A percentile compares a stretch with the other conserved stretches of the same genome.
These are phyloP conservation scores for Syngnathus typhle DNA, from an alignment of 2,113 vertebrate genomes.

Conservation along the genomic window DNA sequence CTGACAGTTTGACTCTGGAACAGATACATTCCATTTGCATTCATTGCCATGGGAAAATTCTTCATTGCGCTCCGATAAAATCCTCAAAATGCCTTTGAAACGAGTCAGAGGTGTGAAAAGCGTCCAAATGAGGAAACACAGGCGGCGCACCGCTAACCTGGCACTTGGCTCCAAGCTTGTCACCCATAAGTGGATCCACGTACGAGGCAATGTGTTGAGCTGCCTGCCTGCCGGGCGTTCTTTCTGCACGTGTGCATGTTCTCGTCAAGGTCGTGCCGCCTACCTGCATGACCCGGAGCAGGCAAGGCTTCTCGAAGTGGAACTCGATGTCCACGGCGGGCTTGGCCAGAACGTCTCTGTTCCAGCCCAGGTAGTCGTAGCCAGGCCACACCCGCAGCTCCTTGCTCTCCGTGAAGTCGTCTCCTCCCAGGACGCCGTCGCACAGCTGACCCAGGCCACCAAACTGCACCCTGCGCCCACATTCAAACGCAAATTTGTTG, in stretches of 20 bases:
- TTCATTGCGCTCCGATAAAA: no score
- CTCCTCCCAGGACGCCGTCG: conserved; percentile 82
- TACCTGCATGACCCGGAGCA: conserved; percentile 85
- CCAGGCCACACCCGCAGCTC: conserved; percentile 86
- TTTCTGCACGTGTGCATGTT: conserved; percentile 13
- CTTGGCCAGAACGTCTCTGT: conserved; percentile 68
- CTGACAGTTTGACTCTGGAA: no score
- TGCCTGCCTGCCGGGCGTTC: conserved; percentile 23
- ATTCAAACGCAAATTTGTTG: not conserved
- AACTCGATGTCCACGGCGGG: conserved; percentile 85
- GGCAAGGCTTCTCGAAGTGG: conserved; percentile 79
- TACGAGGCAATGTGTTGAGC: conserved; percentile 42
- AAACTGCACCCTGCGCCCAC: conserved; percentile 75
- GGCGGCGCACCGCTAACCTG: conserved; percentile 47
- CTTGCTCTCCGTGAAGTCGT: conserved; percentile 81
- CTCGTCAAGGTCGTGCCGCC: conserved; percentile 7
- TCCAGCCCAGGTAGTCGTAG: conserved; percentile 92
- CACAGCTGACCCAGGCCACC: conserved; percentile 87
- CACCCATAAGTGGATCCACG: conserved; percentile 49
- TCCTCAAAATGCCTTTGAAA: no score
- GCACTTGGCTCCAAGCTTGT: conserved; percentile 30
- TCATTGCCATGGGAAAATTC: no score
- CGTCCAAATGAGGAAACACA: not conserved
- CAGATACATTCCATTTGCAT: no score
- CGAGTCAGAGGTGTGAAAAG: no score